phyloP scores from a whole-genome alignment of 1,140 invertebrate species.

The Bacillus rossius region DNA sequence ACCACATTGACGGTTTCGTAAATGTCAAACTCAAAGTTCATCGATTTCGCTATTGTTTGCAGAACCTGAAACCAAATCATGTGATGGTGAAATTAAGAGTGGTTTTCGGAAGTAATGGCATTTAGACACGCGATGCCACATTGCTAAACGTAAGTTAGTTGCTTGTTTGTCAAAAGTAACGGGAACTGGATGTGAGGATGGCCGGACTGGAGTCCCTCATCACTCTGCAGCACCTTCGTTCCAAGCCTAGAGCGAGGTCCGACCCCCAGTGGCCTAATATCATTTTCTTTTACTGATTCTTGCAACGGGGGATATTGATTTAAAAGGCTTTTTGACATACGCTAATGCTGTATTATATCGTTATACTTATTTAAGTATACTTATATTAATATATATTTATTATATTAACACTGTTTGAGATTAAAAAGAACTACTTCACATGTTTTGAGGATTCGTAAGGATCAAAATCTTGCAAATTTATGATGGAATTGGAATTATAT shows the following conservation, averaged over 20 bases:
- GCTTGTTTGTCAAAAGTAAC: not conserved
- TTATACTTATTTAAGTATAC: not conserved
- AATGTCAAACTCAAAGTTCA: conserved; percentile 61
- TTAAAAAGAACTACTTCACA: conserved; percentile 53
- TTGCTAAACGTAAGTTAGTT: not conserved
- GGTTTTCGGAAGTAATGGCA: too few relatives aligned
- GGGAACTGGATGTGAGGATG: conserved; percentile 20
- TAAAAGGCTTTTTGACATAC: not conserved
- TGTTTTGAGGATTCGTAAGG: conserved; percentile 52
- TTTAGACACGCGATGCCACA: not conserved
- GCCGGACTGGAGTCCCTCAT: conserved; percentile 57
- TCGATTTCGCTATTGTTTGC: conserved; percentile 53
- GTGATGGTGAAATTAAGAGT: not conserved
- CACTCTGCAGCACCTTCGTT: not conserved
- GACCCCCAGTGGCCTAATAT: too few relatives aligned
- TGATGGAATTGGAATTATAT: conserved; percentile 63
- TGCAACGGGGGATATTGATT: not conserved
- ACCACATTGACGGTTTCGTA: conserved; percentile 55
- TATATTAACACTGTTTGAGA: conserved; percentile 41
- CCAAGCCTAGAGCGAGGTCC: too few relatives aligned
- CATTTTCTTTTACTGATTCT: not conserved
- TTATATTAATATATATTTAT: conserved; percentile 17
- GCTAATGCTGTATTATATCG: conserved; percentile 1
- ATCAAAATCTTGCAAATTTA: conserved; percentile 45
- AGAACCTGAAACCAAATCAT: conserved; percentile 51